phyloP scores from a whole-genome alignment of 2,113 vertebrate species.

The Malurus alboscapulatus region DNA sequence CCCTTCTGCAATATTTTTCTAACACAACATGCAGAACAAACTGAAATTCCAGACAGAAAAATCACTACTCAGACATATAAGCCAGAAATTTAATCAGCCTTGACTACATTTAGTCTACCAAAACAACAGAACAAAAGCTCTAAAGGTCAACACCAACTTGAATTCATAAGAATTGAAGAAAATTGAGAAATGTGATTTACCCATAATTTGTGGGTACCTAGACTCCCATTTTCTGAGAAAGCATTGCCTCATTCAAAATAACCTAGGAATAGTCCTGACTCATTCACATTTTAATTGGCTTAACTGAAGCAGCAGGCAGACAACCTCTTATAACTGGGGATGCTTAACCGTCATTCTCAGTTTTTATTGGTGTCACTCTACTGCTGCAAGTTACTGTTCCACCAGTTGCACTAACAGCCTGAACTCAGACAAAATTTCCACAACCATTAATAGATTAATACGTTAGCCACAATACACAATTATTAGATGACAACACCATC shows the following conservation, averaged over 20 bases:
- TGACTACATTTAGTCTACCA: background rate
- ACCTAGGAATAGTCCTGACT: background rate
- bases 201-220: background rate
- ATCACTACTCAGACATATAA: background rate
- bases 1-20: background rate
- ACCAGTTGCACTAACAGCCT: background rate
- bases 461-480: background rate
- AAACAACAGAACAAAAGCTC: background rate
- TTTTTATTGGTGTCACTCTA: background rate
- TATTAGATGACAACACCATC: background rate
- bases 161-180: background rate
- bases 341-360: background rate
- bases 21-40: background rate
- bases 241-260: background rate
- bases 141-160: background rate
- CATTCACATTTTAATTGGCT: background rate
- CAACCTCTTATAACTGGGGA: background rate
- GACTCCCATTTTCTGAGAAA: background rate
- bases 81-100: background rate
- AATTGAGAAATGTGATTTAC: background rate
- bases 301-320: background rate
- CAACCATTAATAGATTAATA: background rate
- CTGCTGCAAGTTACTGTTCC: background rate
- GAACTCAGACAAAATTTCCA: background rate
- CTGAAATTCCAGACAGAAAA: slow-evolving; percentile 13